Base-by-base conservation (phyloP, 1,140 invertebrate species). In the Drosophila insularis region DNA sequence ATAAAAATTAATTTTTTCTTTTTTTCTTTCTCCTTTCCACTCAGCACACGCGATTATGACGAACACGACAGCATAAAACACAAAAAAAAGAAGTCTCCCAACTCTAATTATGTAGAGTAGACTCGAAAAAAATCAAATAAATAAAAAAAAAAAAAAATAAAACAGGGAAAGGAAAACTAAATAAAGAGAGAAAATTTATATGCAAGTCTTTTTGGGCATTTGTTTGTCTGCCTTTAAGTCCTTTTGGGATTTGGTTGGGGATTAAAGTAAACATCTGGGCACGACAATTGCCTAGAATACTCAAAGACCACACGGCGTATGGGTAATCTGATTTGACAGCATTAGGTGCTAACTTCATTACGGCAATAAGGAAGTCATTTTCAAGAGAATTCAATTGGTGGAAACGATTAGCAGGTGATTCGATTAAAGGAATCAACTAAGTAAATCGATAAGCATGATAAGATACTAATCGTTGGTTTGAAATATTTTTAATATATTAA, bases 1-100 rank as follows among this genome's bases (percentile, higher is more conserved):
- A 87, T 87, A 87, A 87, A 87, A 87, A 87, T 89, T 79, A 82
- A 89, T 80, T 37, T 37, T 37, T 37, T 37, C 77, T 87, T 89
- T 81, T 58, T 67, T 56, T 56, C 31, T 50, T 32, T 59, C 67
- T 74, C 66, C 69, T 50, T 50, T 50, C 17, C 7, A 50, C 43
- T 21, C 43, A 10, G 17, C 17, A 54, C 82, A 87, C 82, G 82
- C 82, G 82, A 87, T 82, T 79, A 89, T 78, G 84, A 31, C 60
- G 39, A 50, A 81, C 76, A 54, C 75, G 56, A 59, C 79, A 43
- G 40, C 56, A 54, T 66, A 56, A 73, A 73, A 77, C 31, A 43
- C 4, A 43, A 6, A 17, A 43, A 17, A 14, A 17, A 50, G 43
- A 50, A 50, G 43, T 66, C 81, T 77, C 73, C 73, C 40, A 56